Conservation (phyloP, 2,888 invertebrate genomes). For the Xestia ashworthii region DNA sequence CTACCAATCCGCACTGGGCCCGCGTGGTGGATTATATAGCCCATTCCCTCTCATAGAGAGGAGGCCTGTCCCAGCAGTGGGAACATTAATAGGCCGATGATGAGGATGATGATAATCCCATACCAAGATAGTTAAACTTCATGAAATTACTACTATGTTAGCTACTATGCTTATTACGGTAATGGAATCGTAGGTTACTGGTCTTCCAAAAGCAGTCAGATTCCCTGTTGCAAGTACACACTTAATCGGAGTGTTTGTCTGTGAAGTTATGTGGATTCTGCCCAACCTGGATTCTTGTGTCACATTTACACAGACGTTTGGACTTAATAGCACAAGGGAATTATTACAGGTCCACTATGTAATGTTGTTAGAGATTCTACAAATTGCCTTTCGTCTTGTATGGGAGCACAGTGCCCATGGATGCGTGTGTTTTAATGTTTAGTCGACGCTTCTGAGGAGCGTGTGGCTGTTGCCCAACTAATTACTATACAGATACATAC, state of each 20-base stretch:
- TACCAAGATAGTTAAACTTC: not conserved
- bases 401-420: not conserved
- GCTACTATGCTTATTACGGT: no score
- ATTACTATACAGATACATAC: not conserved
- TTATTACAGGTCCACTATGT: not conserved
- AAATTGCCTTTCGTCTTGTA: not conserved
- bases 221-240: not conserved
- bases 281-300: not conserved
- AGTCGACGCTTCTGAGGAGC: not conserved
- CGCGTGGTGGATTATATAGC: no score
- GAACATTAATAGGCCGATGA: no score
- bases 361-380: not conserved
- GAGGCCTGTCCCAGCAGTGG: no score
- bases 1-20: no score
- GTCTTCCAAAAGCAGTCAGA: not conserved
- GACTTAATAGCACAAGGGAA: not conserved
- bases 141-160: no score
- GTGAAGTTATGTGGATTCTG: not conserved
- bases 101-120: no score
- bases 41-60: no score
- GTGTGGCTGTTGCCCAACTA: not conserved
- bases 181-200: not conserved
- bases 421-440: not conserved
- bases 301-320: not conserved
- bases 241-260: not conserved